Conservation (phyloP, 2,888 invertebrate species). For the Pollenia labialis region DNA sequence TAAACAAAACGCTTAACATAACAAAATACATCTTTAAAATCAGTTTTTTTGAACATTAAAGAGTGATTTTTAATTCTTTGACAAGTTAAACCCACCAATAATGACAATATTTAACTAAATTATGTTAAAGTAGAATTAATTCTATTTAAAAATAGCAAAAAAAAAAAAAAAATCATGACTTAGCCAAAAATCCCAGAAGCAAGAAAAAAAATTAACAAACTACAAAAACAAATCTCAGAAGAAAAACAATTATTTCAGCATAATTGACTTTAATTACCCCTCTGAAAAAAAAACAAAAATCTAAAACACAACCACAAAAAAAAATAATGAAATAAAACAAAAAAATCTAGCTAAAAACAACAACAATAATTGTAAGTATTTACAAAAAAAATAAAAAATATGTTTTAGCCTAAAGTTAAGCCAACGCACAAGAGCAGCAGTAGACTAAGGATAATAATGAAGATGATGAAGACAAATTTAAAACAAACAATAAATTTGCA, state of each 20-base stretch:
- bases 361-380: constrained; percentile 6
- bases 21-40: background rate
- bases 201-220: constrained; percentile 48
- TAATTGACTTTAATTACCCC: constrained; percentile 83
- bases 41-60: background rate
- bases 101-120: constrained; percentile 27
- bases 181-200: constrained; percentile 47
- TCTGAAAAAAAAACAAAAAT: constrained; percentile 50
- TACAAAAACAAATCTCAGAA: constrained; percentile 76
- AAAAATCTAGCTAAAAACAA: constrained; percentile 31
- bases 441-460: constrained; percentile 28
- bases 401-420: constrained; percentile 51
- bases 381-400: constrained; percentile 23
- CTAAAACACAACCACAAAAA: constrained; percentile 38
- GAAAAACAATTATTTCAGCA: constrained; percentile 80
- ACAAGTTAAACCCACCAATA: constrained; percentile 13
- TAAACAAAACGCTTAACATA: too few species aligned
- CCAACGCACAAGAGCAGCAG: constrained; percentile 9
- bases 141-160: background rate
- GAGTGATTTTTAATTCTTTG: background rate
- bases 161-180: constrained; percentile 47
- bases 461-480: constrained; percentile 60
- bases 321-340: constrained; percentile 2
- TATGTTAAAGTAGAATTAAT: constrained; percentile 7
- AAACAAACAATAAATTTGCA: constrained; percentile 64